Percentiles rank a stretch among this genome's conserved stretches.
phyloP scores from a whole-genome alignment of 64 coral and sea anemone species.

The Pachyseris speciosa region DNA sequence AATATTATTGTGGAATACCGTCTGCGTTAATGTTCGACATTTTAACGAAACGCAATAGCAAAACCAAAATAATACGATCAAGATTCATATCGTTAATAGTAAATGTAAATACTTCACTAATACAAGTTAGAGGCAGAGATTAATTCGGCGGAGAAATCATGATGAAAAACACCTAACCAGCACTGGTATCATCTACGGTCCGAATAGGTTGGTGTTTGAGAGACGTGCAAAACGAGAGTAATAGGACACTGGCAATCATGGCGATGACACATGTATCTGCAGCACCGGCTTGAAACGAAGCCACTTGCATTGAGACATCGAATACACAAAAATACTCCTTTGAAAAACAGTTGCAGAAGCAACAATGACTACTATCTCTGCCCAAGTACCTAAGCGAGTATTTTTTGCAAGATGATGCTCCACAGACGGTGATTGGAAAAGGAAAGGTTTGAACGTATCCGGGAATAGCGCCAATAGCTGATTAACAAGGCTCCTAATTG shows the following conservation, averaged over 20 bases:
- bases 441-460: neutral
- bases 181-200: too few relatives aligned
- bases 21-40: too few relatives aligned
- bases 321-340: slow-evolving; percentile 24
- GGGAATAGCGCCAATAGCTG: slow-evolving; percentile 12
- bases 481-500: neutral
- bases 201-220: too few relatives aligned
- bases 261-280: slow-evolving; percentile 10
- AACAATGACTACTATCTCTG: slow-evolving; percentile 33
- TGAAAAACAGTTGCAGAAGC: slow-evolving; percentile 20
- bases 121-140: too few relatives aligned
- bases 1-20: too few relatives aligned
- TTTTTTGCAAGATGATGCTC: neutral
- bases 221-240: too few relatives aligned
- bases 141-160: too few relatives aligned
- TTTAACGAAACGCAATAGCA: too few relatives aligned
- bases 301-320: slow-evolving; percentile 27
- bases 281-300: neutral
- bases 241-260: neutral
- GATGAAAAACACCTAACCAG: too few relatives aligned
- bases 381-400: slow-evolving; percentile 23
- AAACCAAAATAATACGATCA: too few relatives aligned
- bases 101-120: too few relatives aligned
- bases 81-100: too few relatives aligned
- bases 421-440: slow-evolving; percentile 8